A percentile compares a stretch with the other conserved stretches of the same genome.
These are phyloP conservation scores for Coregonus sp. DNA, from an alignment of 2,797 vertebrate species.

Conservation along the genomic window DNA sequence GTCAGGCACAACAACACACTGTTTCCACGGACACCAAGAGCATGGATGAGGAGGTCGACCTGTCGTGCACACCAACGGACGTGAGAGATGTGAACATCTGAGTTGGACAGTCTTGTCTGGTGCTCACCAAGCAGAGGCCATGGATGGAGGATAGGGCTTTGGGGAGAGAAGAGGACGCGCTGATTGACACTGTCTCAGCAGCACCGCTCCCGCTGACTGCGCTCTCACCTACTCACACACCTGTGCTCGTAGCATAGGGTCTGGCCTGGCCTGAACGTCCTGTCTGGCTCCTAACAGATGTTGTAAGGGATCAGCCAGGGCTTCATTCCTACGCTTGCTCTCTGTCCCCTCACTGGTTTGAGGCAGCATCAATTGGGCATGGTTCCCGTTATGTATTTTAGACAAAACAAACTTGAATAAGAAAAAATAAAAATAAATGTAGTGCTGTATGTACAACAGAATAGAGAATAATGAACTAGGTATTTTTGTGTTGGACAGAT, in stretches of 20 bases:
- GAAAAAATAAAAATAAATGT: conserved; percentile 50
- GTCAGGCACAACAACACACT: conserved; percentile 85
- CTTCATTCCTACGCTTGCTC: conserved; percentile 7
- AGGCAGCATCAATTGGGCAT: background rate
- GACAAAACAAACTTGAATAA: conserved; percentile 54
- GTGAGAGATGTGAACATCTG: conserved; percentile 92
- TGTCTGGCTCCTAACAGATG: background rate
- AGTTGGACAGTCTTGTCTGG: conserved; percentile 53
- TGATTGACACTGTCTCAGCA: conserved; percentile 9
- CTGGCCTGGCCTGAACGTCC: background rate
- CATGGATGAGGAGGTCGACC: conserved; percentile 81
- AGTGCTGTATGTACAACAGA: conserved; percentile 72
- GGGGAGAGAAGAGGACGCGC: conserved; percentile 63
- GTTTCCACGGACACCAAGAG: conserved; percentile 84
- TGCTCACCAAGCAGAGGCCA: conserved; percentile 68
- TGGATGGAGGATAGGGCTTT: conserved; percentile 52
- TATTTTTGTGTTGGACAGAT: conserved; percentile 60
- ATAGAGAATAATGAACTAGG: conserved; percentile 77
- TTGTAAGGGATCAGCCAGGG: background rate
- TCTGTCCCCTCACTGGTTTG: background rate
- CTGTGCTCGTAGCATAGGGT: background rate
- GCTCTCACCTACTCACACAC: background rate
- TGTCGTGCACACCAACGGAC: conserved; percentile 91
- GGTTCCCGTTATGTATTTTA: background rate
- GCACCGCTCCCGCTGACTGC: background rate